Conservation (phyloP, 2,113 vertebrate genomes). For the Oceanites oceanicus region DNA sequence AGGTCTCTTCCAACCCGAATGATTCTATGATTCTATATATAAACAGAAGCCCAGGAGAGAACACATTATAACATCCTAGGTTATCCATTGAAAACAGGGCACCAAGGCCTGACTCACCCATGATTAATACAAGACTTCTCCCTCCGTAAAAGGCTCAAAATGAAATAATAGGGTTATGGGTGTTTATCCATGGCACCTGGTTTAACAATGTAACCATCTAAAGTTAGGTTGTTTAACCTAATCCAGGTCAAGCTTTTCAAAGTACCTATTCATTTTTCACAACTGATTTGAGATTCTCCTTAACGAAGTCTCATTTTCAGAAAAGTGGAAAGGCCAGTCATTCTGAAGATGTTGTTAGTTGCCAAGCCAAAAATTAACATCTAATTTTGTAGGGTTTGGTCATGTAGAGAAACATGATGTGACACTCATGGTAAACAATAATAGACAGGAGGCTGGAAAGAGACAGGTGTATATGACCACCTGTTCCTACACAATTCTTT, state of each 20-base stretch:
- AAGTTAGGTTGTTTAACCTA: background rate
- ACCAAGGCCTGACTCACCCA: background rate
- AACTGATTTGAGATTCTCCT: background rate
- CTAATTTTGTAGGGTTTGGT: background rate
- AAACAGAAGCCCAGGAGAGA: background rate
- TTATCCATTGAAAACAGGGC: background rate
- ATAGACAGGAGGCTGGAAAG: background rate
- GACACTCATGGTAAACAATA: background rate
- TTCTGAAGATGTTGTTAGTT: background rate
- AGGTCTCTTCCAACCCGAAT: no score
- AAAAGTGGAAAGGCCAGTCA: background rate
- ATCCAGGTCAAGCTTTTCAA: background rate
- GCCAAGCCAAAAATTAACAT: background rate
- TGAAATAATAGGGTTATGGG: background rate
- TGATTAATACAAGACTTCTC: background rate
- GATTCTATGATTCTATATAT: no score
- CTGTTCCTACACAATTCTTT: background rate
- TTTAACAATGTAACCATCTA: background rate
- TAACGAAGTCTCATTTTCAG: background rate
- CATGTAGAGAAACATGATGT: background rate
- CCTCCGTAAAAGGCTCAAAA: background rate
- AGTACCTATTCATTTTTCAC: background rate
- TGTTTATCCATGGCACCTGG: background rate
- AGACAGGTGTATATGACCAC: background rate
- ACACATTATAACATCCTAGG: background rate